Conservation (phyloP, 2,888 invertebrate genomes). For the Cataglyphis albicans region DNA sequence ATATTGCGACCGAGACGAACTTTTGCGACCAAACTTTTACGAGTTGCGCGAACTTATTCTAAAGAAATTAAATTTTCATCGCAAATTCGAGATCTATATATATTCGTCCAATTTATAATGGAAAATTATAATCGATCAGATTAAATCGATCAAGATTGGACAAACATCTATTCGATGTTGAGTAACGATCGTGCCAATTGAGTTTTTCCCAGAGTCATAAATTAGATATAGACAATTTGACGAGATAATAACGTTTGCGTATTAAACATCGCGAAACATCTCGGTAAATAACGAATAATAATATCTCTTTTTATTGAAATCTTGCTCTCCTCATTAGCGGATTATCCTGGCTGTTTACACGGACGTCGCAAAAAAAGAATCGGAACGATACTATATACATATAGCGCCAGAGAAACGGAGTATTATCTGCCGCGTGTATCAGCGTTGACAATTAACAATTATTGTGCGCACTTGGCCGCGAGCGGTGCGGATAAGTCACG, state of each 20-base stretch:
- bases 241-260: not conserved
- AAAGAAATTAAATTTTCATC: not conserved
- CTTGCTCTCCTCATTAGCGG: slow-evolving; percentile 40
- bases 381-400: slow-evolving; percentile 1
- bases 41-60: slow-evolving; percentile 16
- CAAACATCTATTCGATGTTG: slow-evolving; percentile 1
- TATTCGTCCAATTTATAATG: not conserved
- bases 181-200: not conserved
- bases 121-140: not conserved
- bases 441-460: slow-evolving; percentile 78
- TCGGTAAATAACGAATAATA: not conserved
- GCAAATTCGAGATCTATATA: not conserved
- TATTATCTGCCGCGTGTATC: slow-evolving; percentile 72
- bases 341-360: slow-evolving; percentile 55
- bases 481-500: slow-evolving; percentile 80
- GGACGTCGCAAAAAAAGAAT: slow-evolving; percentile 58
- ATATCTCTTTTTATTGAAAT: not conserved
- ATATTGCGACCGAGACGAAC: slow-evolving; percentile 37
- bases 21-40: slow-evolving; percentile 41
- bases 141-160: not conserved
- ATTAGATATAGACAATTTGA: not conserved
- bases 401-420: slow-evolving; percentile 43
- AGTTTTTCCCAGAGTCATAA: not conserved
- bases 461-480: slow-evolving; percentile 73
- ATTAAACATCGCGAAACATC: not conserved